Conservation (phyloP, 37 sponge, comb jelly and placozoan genomes). For the Beroe ovata region DNA sequence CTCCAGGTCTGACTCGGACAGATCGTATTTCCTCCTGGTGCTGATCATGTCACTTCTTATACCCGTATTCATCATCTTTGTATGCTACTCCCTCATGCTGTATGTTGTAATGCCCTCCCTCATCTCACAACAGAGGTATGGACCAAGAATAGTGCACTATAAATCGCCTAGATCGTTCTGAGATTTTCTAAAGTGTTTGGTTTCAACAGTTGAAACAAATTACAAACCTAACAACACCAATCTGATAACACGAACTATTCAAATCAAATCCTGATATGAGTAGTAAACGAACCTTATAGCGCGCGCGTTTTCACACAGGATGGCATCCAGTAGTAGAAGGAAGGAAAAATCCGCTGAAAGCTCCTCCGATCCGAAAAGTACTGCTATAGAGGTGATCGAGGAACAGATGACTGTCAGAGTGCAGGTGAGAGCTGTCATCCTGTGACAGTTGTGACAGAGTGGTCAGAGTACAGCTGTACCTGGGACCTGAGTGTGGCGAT, state of each 20-base stretch:
- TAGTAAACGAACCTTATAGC: too few species aligned
- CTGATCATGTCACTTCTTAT: constrained; percentile 39
- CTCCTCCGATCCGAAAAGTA: constrained; percentile 46
- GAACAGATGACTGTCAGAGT: constrained; percentile 23
- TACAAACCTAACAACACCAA: too few species aligned
- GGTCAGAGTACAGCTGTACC: too few species aligned
- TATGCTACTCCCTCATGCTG: constrained; percentile 56
- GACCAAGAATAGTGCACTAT: too few species aligned
- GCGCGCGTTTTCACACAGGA: constrained; percentile 30
- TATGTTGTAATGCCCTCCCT: constrained; percentile 47
- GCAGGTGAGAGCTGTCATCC: too few species aligned
- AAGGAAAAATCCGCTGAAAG: constrained; percentile 28
- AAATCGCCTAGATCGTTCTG: too few species aligned
- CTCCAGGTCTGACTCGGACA: not conserved
- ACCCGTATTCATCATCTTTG: constrained; percentile 16
- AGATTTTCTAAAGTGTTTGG: too few species aligned
- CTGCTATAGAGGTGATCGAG: constrained; percentile 41
- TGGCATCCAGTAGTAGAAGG: not conserved
- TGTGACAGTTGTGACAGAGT: too few species aligned
- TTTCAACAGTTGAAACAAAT: too few species aligned
- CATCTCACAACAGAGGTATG: constrained; percentile 32
- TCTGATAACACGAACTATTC: too few species aligned
- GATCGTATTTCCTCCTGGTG: constrained; percentile 50
- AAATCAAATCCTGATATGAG: too few species aligned
- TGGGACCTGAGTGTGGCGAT: too few species aligned